Evolutionary conservation across 2,888 invertebrate species (phyloP), one percentile per base, ranked within the genome.

Genomic region (Microctonus brassicae): DNA sequence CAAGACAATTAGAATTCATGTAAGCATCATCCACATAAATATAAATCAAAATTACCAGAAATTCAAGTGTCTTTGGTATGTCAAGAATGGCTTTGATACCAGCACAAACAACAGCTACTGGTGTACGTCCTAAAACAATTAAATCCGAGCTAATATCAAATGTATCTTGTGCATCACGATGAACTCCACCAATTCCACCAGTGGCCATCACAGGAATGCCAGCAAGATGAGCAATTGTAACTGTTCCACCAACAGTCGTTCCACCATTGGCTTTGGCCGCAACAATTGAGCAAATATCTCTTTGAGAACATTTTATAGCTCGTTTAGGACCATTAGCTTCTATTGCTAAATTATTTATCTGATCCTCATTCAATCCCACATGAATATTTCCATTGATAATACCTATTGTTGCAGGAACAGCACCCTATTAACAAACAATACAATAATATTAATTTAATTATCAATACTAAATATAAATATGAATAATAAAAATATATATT

Each of bases 21-120:
- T 29, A 0, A n/a, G 13, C 39, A 36, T 5, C 13, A 39, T 22
- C n/a, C 13, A 47, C 17, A 17, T n/a, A 47, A 17, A 47, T 17
- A n/a, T 4, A 47, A 47, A 7, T n/a, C 17, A 17, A 17, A 26
- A 60, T 47, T 68, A 96, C 97, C 89, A 99, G 89, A 86, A 94
- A 98, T 87, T 99, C 99, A 60, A 99, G 89, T 0, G 99, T 99
- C 84, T 94, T 93, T 3, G 93, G 94, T 79, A 99, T 96, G 87
- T 99, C 99, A 71, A 99, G 90, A 80, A 99, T 98, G 22, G 98
- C 98, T 88, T 99, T 99, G 69, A 98, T 93, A 0, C 99, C 99
- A 82, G 98, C 96, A 79, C 97, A 98, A 1, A 99, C 93, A 6
- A 99, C 97, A 58, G 96, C 92, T 0, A 98, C 93, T 13, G 94